phyloP scores from a whole-genome alignment of 1,140 invertebrate species.

The Meteorus sp. region DNA sequence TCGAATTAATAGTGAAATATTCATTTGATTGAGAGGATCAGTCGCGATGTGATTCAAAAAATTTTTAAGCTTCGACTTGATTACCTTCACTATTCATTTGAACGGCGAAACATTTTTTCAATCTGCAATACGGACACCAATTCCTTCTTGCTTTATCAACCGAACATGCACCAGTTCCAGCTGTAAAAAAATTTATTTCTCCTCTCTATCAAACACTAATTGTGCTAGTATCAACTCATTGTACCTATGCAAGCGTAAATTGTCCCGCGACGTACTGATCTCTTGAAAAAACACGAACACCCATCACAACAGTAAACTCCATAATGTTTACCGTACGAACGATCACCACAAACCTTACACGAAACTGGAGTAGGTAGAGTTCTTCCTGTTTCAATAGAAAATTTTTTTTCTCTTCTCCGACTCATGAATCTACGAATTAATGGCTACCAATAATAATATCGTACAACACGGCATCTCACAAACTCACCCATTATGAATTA shows the following conservation, averaged over 20 bases:
- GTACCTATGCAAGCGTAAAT: slow-evolving; percentile 78
- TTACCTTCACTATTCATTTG: slow-evolving; percentile 80
- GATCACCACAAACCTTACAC: slow-evolving; percentile 82
- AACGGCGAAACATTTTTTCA: slow-evolving; percentile 77
- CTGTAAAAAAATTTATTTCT: too few species aligned
- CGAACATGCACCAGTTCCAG: slow-evolving; percentile 73
- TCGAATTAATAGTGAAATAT: too few species aligned
- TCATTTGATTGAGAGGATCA: too few species aligned
- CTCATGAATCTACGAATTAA: not conserved
- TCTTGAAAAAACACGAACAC: slow-evolving; percentile 88
- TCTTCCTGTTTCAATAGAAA: slow-evolving; percentile 59
- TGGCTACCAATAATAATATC: not conserved
- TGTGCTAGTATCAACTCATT: too few species aligned
- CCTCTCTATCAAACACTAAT: too few species aligned
- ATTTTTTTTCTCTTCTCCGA: not conserved
- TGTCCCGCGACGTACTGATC: slow-evolving; percentile 71
- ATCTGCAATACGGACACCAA: slow-evolving; percentile 84
- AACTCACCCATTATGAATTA: slow-evolving; percentile 13
- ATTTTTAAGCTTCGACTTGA: too few species aligned
- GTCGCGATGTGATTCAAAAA: too few species aligned
- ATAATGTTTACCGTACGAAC: slow-evolving; percentile 86
- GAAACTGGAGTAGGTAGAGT: slow-evolving; percentile 68
- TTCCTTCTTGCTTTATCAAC: slow-evolving; percentile 83
- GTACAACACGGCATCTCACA: not conserved
- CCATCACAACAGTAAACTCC: slow-evolving; percentile 86